phyloP scores from a whole-genome alignment of 2,113 vertebrate genomes.

The Tupaia chinensis region DNA sequence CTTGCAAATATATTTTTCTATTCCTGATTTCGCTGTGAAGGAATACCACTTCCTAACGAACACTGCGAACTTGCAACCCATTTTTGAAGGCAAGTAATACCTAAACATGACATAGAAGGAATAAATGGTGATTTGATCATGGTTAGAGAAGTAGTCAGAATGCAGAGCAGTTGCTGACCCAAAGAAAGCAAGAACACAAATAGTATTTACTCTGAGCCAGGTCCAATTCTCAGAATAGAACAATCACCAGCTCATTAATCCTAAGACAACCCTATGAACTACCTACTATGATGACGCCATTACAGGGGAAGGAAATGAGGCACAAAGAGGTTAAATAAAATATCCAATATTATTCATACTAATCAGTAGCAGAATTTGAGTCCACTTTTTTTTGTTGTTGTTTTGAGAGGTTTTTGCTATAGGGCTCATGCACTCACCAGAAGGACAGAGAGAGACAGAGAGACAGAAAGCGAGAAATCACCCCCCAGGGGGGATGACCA shows the following conservation, averaged over 20 bases:
- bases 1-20: background rate
- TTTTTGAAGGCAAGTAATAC: background rate
- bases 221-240: background rate
- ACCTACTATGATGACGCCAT: background rate
- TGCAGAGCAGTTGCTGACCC: background rate
- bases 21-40: background rate
- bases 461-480: too few species aligned
- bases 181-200: background rate
- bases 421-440: too few species aligned
- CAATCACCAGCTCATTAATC: background rate
- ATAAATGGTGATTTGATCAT: background rate
- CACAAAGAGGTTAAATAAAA: background rate
- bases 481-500: too few species aligned
- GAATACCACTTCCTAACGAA: background rate
- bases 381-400: background rate
- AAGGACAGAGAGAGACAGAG: too few species aligned
- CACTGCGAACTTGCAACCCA: background rate
- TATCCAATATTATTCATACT: background rate
- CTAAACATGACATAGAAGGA: background rate
- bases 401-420: too few species aligned
- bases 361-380: background rate
- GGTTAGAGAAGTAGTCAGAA: background rate
- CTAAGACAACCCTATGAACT: background rate
- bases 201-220: background rate
- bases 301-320: background rate